Evolutionary conservation across 2,888 invertebrate genomes (phyloP).

Genomic region (Zelleria hepariella): DNA sequence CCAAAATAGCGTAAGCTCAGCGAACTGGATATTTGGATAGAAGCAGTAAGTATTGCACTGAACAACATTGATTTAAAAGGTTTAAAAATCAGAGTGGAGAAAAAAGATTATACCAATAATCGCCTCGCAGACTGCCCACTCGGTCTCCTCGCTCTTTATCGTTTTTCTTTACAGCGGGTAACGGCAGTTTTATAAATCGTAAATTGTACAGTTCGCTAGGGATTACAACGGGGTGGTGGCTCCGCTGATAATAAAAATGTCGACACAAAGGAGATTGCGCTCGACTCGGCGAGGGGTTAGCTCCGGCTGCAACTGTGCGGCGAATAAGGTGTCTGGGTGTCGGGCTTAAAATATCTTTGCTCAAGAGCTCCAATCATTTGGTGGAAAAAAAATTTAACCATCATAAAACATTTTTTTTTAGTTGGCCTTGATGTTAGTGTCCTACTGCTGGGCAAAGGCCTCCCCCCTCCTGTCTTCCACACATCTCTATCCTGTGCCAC

Average conservation of each 20-base stretch:
- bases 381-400: no score
- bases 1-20: no score
- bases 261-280: slow-evolving; percentile 57
- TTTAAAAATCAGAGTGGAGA: not conserved
- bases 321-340: not conserved
- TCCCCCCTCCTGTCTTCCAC: no score
- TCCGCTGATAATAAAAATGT: slow-evolving; percentile 64
- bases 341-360: not conserved
- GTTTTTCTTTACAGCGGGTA: slow-evolving; percentile 45
- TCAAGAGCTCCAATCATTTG: no score
- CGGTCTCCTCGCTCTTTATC: slow-evolving; percentile 30
- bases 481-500: no score
- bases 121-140: not conserved
- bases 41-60: no score
- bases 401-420: no score
- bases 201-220: slow-evolving; percentile 54
- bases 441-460: no score
- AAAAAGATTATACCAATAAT: slow-evolving; percentile 8
- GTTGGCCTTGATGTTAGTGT: no score
- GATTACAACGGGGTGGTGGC: slow-evolving; percentile 55
- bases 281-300: not conserved
- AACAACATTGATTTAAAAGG: no score
- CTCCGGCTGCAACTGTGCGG: not conserved
- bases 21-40: no score
- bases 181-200: slow-evolving; percentile 52